A percentile compares a stretch with the other conserved stretches of the same genome.
Evolutionary conservation across 2,113 vertebrate genomes (phyloP).

Genomic region (Panurus biarmicus): DNA sequence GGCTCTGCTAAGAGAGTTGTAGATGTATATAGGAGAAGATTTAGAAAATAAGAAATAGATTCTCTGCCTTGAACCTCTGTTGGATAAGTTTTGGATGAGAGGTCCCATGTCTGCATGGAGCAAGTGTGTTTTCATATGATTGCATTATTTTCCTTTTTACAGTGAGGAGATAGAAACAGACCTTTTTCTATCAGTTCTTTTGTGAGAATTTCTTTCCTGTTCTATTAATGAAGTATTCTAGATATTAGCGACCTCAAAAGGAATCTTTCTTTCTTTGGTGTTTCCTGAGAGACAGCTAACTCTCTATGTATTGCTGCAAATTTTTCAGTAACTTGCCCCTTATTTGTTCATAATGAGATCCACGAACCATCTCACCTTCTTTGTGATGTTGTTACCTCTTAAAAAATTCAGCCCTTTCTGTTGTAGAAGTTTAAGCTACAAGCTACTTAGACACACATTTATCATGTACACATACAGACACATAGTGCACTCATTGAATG

Average conservation of each 20-base stretch:
- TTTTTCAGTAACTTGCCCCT: background rate
- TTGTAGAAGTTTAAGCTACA: background rate
- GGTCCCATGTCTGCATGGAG: accelerated
- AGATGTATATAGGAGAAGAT: background rate
- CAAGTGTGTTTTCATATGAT: background rate
- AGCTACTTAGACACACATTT: accelerated
- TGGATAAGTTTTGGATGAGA: background rate
- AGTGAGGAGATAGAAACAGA: background rate
- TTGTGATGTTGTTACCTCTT: background rate
- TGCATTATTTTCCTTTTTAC: background rate
- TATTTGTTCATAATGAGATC: background rate
- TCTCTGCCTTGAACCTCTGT: background rate
- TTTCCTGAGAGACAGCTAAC: background rate
- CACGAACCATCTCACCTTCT: background rate
- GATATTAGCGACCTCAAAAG: background rate
- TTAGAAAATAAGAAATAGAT: background rate
- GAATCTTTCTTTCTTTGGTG: background rate
- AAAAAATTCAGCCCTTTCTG: background rate
- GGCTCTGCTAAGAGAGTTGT: background rate
- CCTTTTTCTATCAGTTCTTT: background rate
- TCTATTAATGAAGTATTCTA: background rate
- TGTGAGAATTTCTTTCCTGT: background rate
- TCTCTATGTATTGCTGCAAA: background rate
- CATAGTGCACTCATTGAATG: background rate
- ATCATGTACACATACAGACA: accelerated